Percentiles rank a stretch among this genome's conserved stretches.
phyloP scores from a whole-genome alignment of 2,113 vertebrate species.

The Drymodes brunneopygia region DNA sequence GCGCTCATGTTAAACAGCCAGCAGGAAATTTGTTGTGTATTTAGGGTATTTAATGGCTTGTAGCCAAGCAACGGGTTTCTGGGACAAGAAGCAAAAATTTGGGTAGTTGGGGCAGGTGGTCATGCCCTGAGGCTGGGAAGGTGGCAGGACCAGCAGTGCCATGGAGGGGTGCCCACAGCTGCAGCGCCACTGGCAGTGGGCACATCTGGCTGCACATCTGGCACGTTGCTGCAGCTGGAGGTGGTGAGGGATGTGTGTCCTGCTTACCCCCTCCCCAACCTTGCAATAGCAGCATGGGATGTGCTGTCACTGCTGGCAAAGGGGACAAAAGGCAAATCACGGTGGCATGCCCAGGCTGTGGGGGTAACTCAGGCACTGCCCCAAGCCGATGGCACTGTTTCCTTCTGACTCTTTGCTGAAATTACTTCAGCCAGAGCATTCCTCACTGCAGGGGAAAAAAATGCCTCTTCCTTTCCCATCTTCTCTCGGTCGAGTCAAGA shows the following conservation, averaged over 20 bases:
- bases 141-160: background rate
- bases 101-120: background rate
- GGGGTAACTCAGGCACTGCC: background rate
- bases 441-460: constrained; percentile 36
- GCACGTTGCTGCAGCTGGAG: background rate
- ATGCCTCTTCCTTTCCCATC: constrained; percentile 66
- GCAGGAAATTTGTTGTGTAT: background rate
- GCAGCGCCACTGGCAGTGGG: background rate
- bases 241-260: fast-evolving
- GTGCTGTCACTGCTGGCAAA: background rate
- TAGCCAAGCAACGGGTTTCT: fast-evolving
- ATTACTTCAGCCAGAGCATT: constrained; percentile 28
- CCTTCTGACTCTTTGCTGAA: background rate
- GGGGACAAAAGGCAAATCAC: background rate
- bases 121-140: background rate
- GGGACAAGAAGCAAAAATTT: background rate
- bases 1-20: fast-evolving
- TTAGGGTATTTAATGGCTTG: background rate
- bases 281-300: fast-evolving
- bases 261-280: too few species aligned
- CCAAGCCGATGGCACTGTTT: background rate
- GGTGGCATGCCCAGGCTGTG: background rate
- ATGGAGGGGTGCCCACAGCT: background rate
- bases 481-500: constrained; percentile 70
- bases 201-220: constrained; percentile 5